Base-by-base conservation (phyloP, 2,888 invertebrate species). In the Tiphia femorata region DNA sequence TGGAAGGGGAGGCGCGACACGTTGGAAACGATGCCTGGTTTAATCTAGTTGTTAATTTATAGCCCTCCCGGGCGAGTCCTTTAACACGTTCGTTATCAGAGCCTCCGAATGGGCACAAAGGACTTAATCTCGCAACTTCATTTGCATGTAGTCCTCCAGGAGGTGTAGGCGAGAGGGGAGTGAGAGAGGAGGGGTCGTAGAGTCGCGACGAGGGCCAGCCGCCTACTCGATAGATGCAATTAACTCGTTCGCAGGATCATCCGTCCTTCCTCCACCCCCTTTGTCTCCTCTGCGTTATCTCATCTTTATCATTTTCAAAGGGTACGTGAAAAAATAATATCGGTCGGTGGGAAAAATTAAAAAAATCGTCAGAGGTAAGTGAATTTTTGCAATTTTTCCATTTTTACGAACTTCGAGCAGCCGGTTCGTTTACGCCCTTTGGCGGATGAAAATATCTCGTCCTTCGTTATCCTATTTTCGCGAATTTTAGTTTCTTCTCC, bases 11-110 rank as follows among this genome's bases (percentile, higher is more conserved):
- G 27, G 17, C 14, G 16, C 14, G 40, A 25, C 51, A 49, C 29
- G 41, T 10, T 37, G 49, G 46, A 27, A 38, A 27, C 57, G 63
- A 58, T 35, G 58, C 59, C 58, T 59, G 60, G 57, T 72, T 74
- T 73, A 72, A 75, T 73, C 60, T 73, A 73, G 69, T 72, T 72
- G 74, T 73, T 74, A 73, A 74, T 74, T 73, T 72, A 70, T 65
- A 64, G 60, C 65, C 59, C 60, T 66, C 56, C 64, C 5, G 53
- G 50, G 47, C 48, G 61, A 47, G 58, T 63, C 64, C 69, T 62
- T 66, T 69, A 68, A 66, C 63, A 50, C 65, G 63, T 57, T 57
- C 62, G 60, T 64, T 67, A 70, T 70, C 70, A 62, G 60, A n/a
- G n/a, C 33, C 21, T 20, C 38, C 55, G 67, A 65, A 63, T 63